Percentiles rank a stretch among this genome's conserved stretches.
phyloP scores from a whole-genome alignment of 2,797 vertebrate genomes.

The Taenioides sp. region DNA sequence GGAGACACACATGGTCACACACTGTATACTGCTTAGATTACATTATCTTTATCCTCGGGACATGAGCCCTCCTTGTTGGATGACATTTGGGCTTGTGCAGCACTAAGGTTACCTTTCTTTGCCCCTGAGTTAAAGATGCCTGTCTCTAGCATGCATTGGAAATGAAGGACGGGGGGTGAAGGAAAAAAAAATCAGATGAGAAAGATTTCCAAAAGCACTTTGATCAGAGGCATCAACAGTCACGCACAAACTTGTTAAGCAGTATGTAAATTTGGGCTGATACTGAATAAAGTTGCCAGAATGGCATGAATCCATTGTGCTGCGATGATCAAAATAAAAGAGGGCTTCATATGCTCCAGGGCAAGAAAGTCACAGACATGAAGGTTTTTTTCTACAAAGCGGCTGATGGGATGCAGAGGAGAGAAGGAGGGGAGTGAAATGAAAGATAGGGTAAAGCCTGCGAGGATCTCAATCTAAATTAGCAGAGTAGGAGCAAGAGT shows the following conservation, averaged over 20 bases:
- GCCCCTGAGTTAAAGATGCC: conserved; percentile 79
- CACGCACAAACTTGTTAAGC: conserved; percentile 82
- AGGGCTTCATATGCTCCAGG: conserved; percentile 78
- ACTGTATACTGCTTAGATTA: conserved; percentile 82
- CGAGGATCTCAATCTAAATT: conserved; percentile 84
- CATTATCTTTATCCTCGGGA: conserved; percentile 77
- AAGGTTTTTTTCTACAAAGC: conserved; percentile 76
- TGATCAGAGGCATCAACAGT: conserved; percentile 83
- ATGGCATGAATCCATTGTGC: conserved; percentile 85
- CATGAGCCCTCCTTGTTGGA: conserved; percentile 76
- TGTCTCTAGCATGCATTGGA: conserved; percentile 77
- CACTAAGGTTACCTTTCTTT: conserved; percentile 80
- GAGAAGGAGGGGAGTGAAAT: conserved; percentile 76
- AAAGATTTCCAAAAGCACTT: conserved; percentile 81
- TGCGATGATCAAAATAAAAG: conserved; percentile 85
- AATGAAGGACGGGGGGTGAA: conserved; percentile 65
- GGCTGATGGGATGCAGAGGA: conserved; percentile 79
- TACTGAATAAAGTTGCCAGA: conserved; percentile 83
- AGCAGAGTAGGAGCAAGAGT: conserved; percentile 77
- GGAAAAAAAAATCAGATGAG: conserved; percentile 72
- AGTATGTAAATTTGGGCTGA: conserved; percentile 83
- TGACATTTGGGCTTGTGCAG: conserved; percentile 81
- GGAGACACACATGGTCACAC: conserved; percentile 68
- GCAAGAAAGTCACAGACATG: conserved; percentile 84
- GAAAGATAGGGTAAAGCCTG: conserved; percentile 80